Conservation (phyloP, 2,888 invertebrate genomes). For the Lepetodrilus schrolli region DNA sequence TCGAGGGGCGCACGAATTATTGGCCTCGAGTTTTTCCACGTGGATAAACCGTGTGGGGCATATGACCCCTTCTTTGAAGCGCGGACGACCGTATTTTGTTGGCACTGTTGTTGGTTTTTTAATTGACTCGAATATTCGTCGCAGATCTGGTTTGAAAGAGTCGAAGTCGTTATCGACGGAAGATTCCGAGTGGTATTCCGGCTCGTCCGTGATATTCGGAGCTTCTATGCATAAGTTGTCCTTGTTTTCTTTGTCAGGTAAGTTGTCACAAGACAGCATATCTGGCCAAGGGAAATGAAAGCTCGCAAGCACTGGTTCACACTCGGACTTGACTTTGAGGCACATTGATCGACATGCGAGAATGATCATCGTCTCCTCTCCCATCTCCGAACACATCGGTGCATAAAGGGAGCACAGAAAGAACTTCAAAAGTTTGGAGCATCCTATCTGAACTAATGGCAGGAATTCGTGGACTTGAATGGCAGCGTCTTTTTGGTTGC, state of each 20-base stretch:
- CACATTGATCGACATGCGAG: conserved; percentile 91
- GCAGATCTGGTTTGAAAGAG: conserved; percentile 15
- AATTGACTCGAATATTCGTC: conserved; percentile 26
- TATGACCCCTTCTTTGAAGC: conserved; percentile 18
- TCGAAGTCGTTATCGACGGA: conserved; percentile 40
- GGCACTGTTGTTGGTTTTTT: conserved; percentile 28
- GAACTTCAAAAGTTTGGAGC: conserved; percentile 87
- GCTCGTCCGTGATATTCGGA: conserved; percentile 67
- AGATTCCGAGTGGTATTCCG: conserved; percentile 48
- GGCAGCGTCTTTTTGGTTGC: conserved; percentile 87
- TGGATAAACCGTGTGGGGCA: conserved; percentile 70
- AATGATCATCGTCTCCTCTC: conserved; percentile 83
- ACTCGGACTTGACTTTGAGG: conserved; percentile 78
- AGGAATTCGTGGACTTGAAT: conserved; percentile 83
- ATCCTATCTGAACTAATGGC: conserved; percentile 85
- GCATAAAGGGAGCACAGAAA: conserved; percentile 92
- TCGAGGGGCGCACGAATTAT: conserved; percentile 72
- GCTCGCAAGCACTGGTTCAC: conserved; percentile 80
- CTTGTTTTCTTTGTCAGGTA: conserved; percentile 80
- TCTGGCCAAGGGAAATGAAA: conserved; percentile 83
- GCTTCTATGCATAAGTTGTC: conserved; percentile 85
- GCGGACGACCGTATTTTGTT: conserved; percentile 27
- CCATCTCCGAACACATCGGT: conserved; percentile 91
- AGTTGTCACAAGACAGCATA: conserved; percentile 85
- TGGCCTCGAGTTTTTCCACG: conserved; percentile 59